Base-by-base conservation (phyloP, 1,140 invertebrate species). In the Conus betulinus region DNA sequence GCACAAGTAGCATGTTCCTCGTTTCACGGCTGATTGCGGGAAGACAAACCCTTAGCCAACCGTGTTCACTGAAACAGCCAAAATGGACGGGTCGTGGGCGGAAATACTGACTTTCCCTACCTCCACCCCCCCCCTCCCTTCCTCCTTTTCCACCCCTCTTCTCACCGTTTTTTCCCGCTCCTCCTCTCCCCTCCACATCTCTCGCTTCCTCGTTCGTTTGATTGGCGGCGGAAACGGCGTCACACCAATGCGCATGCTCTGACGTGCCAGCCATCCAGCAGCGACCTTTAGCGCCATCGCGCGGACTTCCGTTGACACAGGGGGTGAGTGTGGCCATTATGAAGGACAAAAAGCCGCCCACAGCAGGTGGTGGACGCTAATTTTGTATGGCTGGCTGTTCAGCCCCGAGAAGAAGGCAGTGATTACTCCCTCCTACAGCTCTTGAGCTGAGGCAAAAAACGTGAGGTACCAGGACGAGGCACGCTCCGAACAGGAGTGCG, bases 221-320 rank as follows among this genome's bases (percentile, higher is more conserved):
- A 71, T 20, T 71, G 67, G 67, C 15, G 67, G 11, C 67, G 67
- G 67, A 71, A 71, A 71, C 67, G 10, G 67, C 23, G 67, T 71
- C 67, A 71, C 11, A n/a, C 11, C 67, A 71, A 23, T n/a, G 67
- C 67, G 67, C 67, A 23, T 71, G 67, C 67, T 13, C 67, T 71
- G 11, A 71, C 20, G 67, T 71, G 67, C 11, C 67, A 20, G 67
- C 23, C 23, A 71, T n/a, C 67, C 67, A 71, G 67, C 67, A 23
- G 67, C 67, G 67, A 71, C 11, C 67, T 71, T 11, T 11, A 71
- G 67, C 67, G 67, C 67, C 67, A 20, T 71, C 67, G 67, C 20
- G 67, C 67, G 67, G 67, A 71, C 67, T 71, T 71, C 67, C 67
- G 67, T 23, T 71, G 67, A 71, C 67, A 71, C 67, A 71, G 13